A percentile compares a stretch with the other conserved stretches of the same genome.
Evolutionary conservation across 2,888 invertebrate species (phyloP).

Genomic region (Crematogaster levior): DNA sequence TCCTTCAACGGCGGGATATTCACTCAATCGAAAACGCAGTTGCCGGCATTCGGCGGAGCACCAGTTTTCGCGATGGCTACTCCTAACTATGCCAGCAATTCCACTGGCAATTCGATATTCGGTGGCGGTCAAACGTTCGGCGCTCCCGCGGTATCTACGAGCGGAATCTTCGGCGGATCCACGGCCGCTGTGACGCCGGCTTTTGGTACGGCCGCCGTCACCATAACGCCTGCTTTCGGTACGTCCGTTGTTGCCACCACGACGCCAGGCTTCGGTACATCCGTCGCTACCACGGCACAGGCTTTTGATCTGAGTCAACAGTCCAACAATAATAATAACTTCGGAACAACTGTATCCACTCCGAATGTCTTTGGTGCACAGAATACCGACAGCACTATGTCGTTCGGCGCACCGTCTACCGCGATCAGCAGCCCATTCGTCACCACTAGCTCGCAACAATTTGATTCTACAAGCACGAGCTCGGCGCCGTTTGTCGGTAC

Average conservation of each 20-base stretch:
- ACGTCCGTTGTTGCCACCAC: background rate
- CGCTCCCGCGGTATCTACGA: slow-evolving; percentile 75
- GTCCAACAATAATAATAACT: slow-evolving; percentile 47
- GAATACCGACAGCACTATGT: slow-evolving; percentile 7
- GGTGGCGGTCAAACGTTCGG: slow-evolving; percentile 70
- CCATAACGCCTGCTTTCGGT: slow-evolving; percentile 42
- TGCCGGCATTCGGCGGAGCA: slow-evolving; percentile 77
- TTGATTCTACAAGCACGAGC: slow-evolving; percentile 50
- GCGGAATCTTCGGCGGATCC: slow-evolving; percentile 78
- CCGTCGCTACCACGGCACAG: slow-evolving; percentile 30
- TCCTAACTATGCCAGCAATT: slow-evolving; percentile 66
- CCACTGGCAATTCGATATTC: slow-evolving; percentile 69
- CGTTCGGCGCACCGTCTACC: slow-evolving; percentile 55
- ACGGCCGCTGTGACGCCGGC: slow-evolving; percentile 73
- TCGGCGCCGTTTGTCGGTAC: slow-evolving; percentile 51
- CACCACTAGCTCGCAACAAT: slow-evolving; percentile 59
- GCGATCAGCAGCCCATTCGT: slow-evolving; percentile 58
- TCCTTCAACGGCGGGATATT: slow-evolving; percentile 73
- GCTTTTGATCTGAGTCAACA: slow-evolving; percentile 52
- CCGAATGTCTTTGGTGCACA: slow-evolving; percentile 62
- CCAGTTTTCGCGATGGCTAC: slow-evolving; percentile 78
- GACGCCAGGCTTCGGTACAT: slow-evolving; percentile 27
- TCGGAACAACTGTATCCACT: slow-evolving; percentile 52
- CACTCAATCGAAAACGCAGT: slow-evolving; percentile 70
- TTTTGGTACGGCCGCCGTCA: background rate